Base-by-base conservation (phyloP, 2,113 vertebrate genomes). In the Microtus oregoni region DNA sequence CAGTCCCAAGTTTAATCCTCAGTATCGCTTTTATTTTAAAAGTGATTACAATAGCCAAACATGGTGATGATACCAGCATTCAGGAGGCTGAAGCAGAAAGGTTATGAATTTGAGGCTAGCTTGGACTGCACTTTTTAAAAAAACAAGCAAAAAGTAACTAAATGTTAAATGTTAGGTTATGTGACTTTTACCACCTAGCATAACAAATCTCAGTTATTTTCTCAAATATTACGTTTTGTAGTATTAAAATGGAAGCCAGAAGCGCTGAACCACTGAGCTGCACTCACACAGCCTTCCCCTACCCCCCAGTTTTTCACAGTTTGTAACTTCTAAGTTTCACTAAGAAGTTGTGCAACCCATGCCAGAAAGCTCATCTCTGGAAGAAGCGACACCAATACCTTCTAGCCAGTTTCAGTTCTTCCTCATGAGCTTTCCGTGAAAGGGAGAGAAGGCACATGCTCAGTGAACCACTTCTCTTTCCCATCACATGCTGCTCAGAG, bases 391-490 rank as follows among this genome's bases (percentile, higher is more conserved):
- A 72, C 78, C 72, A 38, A n/a, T 82, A 44, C 82, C 41, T 86
- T 92, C 73, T 86, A 35, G 58, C 12, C 38, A 6, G 78, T 86
- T 94, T 91, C 30, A 13, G 82, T 38, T 95, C 83, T 86, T 92
- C 89, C 87, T 91, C 1, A 17, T 38, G 86, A 96, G 76, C 70
- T 77, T 89, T 92, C 47, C 0, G 3, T 75, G 67, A 50, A 82
- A 52, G 11, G 0, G 10, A 95, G 19, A 96, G 47, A 95, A 67
- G n/a, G 79, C 68, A 87, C 3, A 0, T 24, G 44, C 86, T 44
- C 52, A 32, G 7, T 65, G 55, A 92, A 26, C n/a, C 8, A 32
- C 85, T 97, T 94, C 79, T 32, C 68, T 94, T 94, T 87, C 32
- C 35, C 50, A 30, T 73, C 68, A 73, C 15, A 38, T 89, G 86